Evolutionary conservation across 2,797 vertebrate genomes (phyloP), one percentile per base, ranked within the genome.

Genomic region (Buceros bicornis): DNA sequence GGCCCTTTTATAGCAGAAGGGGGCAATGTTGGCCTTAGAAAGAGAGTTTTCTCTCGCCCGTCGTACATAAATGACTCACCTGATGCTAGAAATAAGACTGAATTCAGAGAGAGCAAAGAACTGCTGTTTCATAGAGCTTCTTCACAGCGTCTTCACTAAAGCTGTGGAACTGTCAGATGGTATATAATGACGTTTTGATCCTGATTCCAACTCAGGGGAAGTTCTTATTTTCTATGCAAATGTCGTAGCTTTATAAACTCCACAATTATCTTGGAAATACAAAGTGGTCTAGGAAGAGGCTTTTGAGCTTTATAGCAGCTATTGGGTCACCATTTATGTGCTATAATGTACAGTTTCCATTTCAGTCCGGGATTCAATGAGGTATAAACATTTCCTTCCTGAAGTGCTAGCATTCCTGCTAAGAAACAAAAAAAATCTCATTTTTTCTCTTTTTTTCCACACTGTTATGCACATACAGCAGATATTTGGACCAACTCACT

Each of bases 21-120:
- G 95, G 97, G 97, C 89, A 85, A 95, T 96, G 82, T 97, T 95
- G 40, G 35, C 76, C 73, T 96, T 91, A 35, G 66, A 65, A 94
- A 89, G 74, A 17, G 24, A 37, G 11, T 45, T 29, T 26, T 80
- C 70, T 37, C 16, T 45, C 31, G 42, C 33, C 16, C 35, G 11
- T 79, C 24, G 9, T 26, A 28, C 22, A 19, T 42, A 3, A 48
- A 16, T 7, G 31, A 3, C 33, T 4, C n/a, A 3, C 18, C 12
- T 13, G 12, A n/a, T 10, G 25, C 18, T 19, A 53, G 48, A 69
- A 84, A n/a, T 43, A 56, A 4, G 7, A 4, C 7, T 19, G 65
- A 48, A 48, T 93, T 86, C 24, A 16, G 13, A 42, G 2, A 16
- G n/a, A 87, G 24, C 14, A 26, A 66, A 67, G 29, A 91, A 26